A percentile compares a stretch with the other conserved stretches of the same genome.
These are phyloP conservation scores for Cebus imitator DNA, from an alignment of 2,113 vertebrate species.

Conservation along the genomic window DNA sequence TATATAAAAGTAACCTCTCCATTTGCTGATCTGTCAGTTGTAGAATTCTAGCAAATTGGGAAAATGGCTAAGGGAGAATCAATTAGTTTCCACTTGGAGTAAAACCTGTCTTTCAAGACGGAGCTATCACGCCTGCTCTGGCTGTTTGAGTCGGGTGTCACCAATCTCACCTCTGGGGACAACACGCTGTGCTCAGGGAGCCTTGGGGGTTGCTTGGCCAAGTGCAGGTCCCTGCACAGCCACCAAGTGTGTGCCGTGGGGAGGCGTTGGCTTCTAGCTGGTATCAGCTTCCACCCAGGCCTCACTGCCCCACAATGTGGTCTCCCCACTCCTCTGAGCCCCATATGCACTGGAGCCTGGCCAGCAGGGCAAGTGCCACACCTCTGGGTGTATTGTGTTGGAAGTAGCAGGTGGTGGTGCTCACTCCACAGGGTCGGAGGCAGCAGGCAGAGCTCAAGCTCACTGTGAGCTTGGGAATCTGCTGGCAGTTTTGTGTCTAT, in stretches of 20 bases:
- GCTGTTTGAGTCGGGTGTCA: neutral
- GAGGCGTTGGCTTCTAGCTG: neutral
- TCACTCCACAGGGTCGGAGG: too few species aligned
- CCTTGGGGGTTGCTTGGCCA: neutral
- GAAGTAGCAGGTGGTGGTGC: too few species aligned
- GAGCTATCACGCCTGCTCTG: neutral
- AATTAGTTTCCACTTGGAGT: neutral
- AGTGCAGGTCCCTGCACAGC: rapidly evolving
- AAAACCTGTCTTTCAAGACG: neutral
- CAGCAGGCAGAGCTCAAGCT: neutral
- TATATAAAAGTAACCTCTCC: slow-evolving; percentile 72
- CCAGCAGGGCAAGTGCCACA: rapidly evolving
- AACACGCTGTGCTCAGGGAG: neutral
- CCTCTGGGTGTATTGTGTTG: too few species aligned
- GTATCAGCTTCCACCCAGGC: neutral
- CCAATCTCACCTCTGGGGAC: neutral
- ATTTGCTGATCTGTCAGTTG: slow-evolving; percentile 74
- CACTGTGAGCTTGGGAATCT: neutral
- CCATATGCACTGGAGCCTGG: rapidly evolving
- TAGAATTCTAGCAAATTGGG: neutral
- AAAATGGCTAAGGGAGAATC: slow-evolving; percentile 4
- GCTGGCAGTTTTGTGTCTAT: neutral
- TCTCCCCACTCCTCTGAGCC: rapidly evolving
- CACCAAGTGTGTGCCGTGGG: rapidly evolving
- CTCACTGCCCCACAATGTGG: rapidly evolving